Conservation (phyloP, 2,888 invertebrate species). For the Vanessa cardui region DNA sequence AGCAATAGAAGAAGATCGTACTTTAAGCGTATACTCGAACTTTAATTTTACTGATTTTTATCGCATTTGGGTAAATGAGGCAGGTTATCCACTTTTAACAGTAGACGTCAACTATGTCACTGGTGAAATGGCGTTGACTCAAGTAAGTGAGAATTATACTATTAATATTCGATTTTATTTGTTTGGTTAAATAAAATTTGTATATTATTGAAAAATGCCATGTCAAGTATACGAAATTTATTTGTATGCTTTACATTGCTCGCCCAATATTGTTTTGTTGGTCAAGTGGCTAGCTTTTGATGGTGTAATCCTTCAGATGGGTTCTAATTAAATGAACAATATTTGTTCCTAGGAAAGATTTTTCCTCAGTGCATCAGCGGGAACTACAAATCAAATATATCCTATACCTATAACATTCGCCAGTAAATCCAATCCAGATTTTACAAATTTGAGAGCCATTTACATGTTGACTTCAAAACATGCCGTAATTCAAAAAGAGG, state of each 20-base stretch:
- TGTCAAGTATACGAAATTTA: too few relatives aligned
- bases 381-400: slow-evolving; percentile 61
- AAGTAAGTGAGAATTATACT: slow-evolving; percentile 54
- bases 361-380: slow-evolving; percentile 67
- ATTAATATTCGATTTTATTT: too few relatives aligned
- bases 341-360: slow-evolving; percentile 77
- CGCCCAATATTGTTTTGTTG: too few relatives aligned
- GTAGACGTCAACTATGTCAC: slow-evolving; percentile 70
- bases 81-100: slow-evolving; percentile 83
- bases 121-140: slow-evolving; percentile 61
- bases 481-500: slow-evolving; percentile 52
- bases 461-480: slow-evolving; percentile 75
- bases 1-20: slow-evolving; percentile 58
- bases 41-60: slow-evolving; percentile 78
- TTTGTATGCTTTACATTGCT: too few relatives aligned
- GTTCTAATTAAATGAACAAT: not conserved
- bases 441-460: slow-evolving; percentile 57
- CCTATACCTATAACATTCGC: slow-evolving; percentile 75
- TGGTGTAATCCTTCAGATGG: too few relatives aligned
- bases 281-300: too few relatives aligned
- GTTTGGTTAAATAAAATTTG: too few relatives aligned
- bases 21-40: slow-evolving; percentile 55
- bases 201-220: too few relatives aligned
- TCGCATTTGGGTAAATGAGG: slow-evolving; percentile 84
- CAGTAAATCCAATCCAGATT: slow-evolving; percentile 60